Evolutionary conservation across 2,113 vertebrate species (phyloP).

Genomic region (Leptobrachium leishanense): DNA sequence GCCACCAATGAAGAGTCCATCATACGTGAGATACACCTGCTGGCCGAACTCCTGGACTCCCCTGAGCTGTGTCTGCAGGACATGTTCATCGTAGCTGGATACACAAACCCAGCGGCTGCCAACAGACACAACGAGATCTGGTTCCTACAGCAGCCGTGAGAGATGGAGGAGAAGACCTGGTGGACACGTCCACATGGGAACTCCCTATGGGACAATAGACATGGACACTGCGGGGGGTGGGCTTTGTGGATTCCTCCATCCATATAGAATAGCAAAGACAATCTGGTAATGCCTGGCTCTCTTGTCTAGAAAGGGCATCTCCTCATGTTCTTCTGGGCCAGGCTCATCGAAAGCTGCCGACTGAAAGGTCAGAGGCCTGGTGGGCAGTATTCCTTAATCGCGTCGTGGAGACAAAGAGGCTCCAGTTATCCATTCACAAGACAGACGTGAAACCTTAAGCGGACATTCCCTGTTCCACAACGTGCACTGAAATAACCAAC

Average conservation of each 20-base stretch:
- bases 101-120: conserved; percentile 82
- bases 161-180: no score
- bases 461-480: no score
- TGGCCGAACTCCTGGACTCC: conserved; percentile 74
- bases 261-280: not conserved
- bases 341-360: no score
- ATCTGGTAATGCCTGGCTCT: not conserved
- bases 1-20: conserved; percentile 80
- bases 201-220: not conserved
- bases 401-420: no score
- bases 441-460: no score
- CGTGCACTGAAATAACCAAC: no score
- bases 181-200: no score
- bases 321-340: no score
- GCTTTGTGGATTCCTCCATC: not conserved
- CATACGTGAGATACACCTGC: conserved; percentile 68
- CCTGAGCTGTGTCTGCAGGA: conserved; percentile 64
- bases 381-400: no score
- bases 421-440: no score
- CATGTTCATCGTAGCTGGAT: conserved; percentile 82
- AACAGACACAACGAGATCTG: conserved; percentile 83
- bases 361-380: no score
- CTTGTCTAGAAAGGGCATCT: no score
- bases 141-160: conserved; percentile 77
- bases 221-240: not conserved